A percentile compares a stretch with the other conserved stretches of the same genome.
phyloP scores from a whole-genome alignment of 2,113 vertebrate genomes.

The Catharus fuscescens region DNA sequence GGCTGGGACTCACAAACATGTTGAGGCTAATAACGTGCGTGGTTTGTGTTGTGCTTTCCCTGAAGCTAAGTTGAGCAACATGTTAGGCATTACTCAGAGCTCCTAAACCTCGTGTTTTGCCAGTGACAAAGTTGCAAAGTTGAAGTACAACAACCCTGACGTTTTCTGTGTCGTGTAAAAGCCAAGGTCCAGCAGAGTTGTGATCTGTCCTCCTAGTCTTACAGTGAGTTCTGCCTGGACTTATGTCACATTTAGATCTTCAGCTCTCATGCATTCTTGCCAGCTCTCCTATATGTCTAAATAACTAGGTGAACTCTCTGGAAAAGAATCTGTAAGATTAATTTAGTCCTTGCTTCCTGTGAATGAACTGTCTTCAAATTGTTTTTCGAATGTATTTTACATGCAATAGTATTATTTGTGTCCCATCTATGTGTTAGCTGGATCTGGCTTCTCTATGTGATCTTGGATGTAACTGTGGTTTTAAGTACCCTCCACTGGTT shows the following conservation, averaged over 20 bases:
- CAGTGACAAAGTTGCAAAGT: conserved; percentile 4
- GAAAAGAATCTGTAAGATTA: neutral
- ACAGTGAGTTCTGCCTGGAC: neutral
- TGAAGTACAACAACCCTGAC: neutral
- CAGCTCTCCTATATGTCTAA: neutral
- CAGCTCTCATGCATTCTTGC: neutral
- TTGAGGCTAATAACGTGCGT: neutral
- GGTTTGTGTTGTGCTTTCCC: conserved; percentile 9
- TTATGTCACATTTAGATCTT: neutral
- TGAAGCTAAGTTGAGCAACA: conserved; percentile 29
- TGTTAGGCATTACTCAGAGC: conserved; percentile 8
- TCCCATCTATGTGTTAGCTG: neutral
- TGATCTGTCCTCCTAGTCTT: neutral
- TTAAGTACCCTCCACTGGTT: conserved; percentile 28
- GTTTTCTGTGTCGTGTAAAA: neutral
- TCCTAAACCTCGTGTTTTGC: neutral
- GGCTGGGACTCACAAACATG: neutral
- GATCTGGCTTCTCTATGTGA: neutral
- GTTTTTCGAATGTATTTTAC: neutral
- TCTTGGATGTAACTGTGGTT: conserved; percentile 29
- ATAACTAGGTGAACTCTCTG: conserved; percentile 24
- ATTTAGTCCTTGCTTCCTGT: neutral
- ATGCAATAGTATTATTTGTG: neutral
- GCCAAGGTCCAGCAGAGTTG: conserved; percentile 5
- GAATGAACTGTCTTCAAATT: neutral